Conservation (phyloP, 1,140 invertebrate genomes). For the Papilio helenus region DNA sequence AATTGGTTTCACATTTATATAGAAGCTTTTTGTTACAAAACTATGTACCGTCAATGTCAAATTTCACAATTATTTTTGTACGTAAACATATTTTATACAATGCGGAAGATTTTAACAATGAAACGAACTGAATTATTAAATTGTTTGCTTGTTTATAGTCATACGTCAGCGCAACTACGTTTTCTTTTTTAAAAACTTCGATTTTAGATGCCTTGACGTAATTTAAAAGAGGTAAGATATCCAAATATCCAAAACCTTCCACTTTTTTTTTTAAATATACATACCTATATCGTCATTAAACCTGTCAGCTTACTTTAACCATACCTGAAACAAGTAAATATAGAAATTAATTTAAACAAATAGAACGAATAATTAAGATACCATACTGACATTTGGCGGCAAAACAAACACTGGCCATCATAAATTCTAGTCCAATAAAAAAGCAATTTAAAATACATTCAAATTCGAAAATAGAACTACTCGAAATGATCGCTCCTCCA, state of each 20-base stretch:
- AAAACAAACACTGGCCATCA: conserved; percentile 65
- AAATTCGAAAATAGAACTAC: conserved; percentile 73
- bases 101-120: conserved; percentile 1
- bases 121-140: conserved; percentile 4
- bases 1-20: conserved; percentile 68
- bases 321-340: conserved; percentile 61
- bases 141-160: neutral
- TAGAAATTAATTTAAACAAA: conserved; percentile 52
- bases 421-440: conserved; percentile 80
- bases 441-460: conserved; percentile 79
- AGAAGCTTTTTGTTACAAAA: conserved; percentile 52
- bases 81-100: conserved; percentile 35
- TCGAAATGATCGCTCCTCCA: conserved; percentile 55
- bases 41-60: conserved; percentile 36
- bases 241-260: neutral
- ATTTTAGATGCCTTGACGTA: neutral
- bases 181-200: neutral
- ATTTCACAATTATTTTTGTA: conserved; percentile 35
- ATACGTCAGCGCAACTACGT: neutral
- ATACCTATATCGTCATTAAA: conserved; percentile 33
- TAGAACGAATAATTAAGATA: conserved; percentile 61
- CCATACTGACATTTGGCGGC: conserved; percentile 68
- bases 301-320: conserved; percentile 34
- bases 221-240: neutral
- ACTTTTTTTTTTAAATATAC: conserved; percentile 11